Percentiles rank a stretch among this genome's conserved stretches.
These are phyloP conservation scores for Platyrinchus mystaceus DNA, from an alignment of 2,797 vertebrate species.

Conservation along the genomic window DNA sequence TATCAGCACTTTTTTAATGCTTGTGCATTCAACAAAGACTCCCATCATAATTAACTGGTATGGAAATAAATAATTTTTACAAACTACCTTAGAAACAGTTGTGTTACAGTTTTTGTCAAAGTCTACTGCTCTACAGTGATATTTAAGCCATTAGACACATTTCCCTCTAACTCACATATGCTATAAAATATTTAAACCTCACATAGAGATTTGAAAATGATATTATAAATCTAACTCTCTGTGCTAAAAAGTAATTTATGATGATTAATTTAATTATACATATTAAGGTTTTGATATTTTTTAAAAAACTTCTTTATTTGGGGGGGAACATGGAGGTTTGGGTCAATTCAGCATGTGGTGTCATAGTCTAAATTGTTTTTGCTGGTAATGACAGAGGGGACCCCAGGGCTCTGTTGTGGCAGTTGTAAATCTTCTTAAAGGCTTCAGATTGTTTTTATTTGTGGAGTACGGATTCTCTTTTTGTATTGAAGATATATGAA, in stretches of 20 bases:
- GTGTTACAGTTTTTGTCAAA: conserved; percentile 79
- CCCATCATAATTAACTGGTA: conserved; percentile 88
- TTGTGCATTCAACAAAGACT: conserved; percentile 88
- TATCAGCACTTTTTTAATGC: conserved; percentile 88
- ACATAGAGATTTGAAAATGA: conserved; percentile 78
- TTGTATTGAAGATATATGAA: neutral
- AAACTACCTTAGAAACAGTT: conserved; percentile 86
- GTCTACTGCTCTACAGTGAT: conserved; percentile 74
- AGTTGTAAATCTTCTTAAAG: conserved; percentile 29
- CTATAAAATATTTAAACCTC: conserved; percentile 83
- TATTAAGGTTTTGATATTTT: conserved; percentile 71
- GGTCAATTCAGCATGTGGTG: neutral
- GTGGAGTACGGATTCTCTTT: neutral
- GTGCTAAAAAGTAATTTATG: conserved; percentile 76
- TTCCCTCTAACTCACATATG: conserved; percentile 74
- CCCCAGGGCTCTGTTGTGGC: neutral
- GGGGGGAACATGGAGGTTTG: neutral
- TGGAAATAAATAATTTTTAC: conserved; percentile 89
- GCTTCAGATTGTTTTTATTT: conserved; percentile 36
- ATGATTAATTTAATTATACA: conserved; percentile 78
- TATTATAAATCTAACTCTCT: conserved; percentile 78
- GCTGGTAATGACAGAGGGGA: conserved; percentile 10
- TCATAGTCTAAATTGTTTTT: conserved; percentile 23
- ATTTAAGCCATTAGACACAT: conserved; percentile 77
- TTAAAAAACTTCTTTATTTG: conserved; percentile 29